Evolutionary conservation across 2,797 vertebrate species (phyloP).

Genomic region (Hypotaenidia okinawae): DNA sequence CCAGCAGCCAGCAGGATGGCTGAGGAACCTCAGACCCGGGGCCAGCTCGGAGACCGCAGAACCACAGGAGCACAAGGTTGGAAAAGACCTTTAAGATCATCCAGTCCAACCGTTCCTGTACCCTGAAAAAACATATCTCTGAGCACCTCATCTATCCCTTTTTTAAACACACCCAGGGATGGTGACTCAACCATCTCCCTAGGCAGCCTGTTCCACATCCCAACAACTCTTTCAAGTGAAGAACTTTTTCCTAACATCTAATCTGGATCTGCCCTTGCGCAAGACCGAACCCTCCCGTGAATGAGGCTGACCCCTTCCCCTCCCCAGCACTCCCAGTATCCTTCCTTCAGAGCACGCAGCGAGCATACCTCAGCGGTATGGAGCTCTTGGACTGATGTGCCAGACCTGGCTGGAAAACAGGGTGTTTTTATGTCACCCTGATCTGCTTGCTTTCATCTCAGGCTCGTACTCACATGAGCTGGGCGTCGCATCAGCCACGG

Average conservation of each 20-base stretch:
- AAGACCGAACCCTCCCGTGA: neutral
- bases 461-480: neutral
- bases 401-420: neutral
- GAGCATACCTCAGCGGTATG: neutral
- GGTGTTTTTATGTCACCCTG: neutral
- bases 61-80: too few relatives aligned
- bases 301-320: neutral
- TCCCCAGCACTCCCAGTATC: neutral
- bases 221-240: too few relatives aligned
- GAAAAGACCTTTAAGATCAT: too few relatives aligned
- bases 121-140: too few relatives aligned
- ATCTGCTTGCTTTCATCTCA: conserved; percentile 5
- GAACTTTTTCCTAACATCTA: too few relatives aligned
- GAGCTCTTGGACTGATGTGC: neutral
- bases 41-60: accelerated
- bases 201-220: too few relatives aligned
- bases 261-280: too few relatives aligned
- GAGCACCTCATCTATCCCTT: too few relatives aligned
- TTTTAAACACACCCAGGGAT: too few relatives aligned
- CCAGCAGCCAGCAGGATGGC: neutral
- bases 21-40: accelerated
- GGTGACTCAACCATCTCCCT: too few relatives aligned
- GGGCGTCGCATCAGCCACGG: neutral
- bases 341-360: neutral
- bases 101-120: too few relatives aligned